Evolutionary conservation across 2,888 invertebrate species (phyloP), one percentile per base, ranked within the genome.

Genomic region (Leistus spinibarbis): DNA sequence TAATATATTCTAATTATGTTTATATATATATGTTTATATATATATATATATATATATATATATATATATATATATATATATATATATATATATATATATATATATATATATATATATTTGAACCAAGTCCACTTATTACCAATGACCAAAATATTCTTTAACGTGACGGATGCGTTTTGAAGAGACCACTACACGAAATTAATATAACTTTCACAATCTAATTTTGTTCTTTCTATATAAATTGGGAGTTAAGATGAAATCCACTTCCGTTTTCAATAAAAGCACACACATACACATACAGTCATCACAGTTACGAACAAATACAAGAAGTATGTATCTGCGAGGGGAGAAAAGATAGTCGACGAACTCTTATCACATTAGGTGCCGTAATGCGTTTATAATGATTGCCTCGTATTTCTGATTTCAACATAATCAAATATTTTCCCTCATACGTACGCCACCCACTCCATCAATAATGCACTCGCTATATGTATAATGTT

Each of bases 361-460:
- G 60, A 16, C 16, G 60, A 60, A 19, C 73, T 73, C 62, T 73
- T 73, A 73, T 73, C 60, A 73, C 65, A 73, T 73, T 73, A 73
- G 73, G 67, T 13, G 9, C 62, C 10, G 73, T 73, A 73, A 73
- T 73, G 73, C 53, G 73, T 73, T 73, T 73, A 73, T 73, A 73
- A 73, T 73, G 73, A 73, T 73, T 73, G 73, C 62, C 62, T 67
- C 27, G 66, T 67, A 73, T 67, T 73, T 67, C 67, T 67, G 73
- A 73, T 73, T 73, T 54, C 67, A 62, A 23, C 67, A 67, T 73
- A 73, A 73, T 73, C 73, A 73, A 73, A 73, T 73, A 73, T 73
- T 66, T 40, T 16, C 19, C 66, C 23, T n/a, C 64, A 1, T 2
- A 1, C 2, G n/a, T n/a, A 23, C 64, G n/a, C 66, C 24, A 53